phyloP scores from a whole-genome alignment of 2,113 vertebrate species.

The Lycaon pictus region DNA sequence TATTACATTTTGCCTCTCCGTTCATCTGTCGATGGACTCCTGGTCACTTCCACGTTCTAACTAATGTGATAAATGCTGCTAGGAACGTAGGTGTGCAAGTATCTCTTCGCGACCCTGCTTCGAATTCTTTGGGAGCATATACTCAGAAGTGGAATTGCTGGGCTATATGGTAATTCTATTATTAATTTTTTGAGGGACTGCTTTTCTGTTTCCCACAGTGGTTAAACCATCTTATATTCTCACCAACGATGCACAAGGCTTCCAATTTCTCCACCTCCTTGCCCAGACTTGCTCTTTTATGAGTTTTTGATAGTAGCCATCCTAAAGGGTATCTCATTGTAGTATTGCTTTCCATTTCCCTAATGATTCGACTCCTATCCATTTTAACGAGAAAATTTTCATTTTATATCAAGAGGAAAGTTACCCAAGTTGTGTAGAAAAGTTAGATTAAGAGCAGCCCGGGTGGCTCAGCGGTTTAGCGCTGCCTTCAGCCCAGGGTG shows the following conservation, averaged over 20 bases:
- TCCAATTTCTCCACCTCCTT: neutral
- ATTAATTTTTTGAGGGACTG: too few species aligned
- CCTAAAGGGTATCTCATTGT: neutral
- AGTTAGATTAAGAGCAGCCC: neutral
- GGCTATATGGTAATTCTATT: neutral
- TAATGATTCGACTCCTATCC: neutral
- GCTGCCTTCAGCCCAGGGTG: too few species aligned
- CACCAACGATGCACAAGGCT: neutral
- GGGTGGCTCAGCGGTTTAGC: too few species aligned
- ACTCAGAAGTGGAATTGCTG: neutral
- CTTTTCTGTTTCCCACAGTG: neutral
- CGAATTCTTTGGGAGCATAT: neutral
- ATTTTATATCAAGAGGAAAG: slow-evolving; percentile 13
- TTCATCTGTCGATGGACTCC: neutral
- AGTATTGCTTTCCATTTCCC: neutral
- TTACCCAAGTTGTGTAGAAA: neutral
- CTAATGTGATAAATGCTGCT: neutral
- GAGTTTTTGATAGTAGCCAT: neutral
- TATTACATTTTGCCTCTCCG: neutral
- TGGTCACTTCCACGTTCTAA: neutral
- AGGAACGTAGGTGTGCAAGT: neutral
- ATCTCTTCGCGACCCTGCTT: neutral
- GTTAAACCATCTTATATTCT: neutral
- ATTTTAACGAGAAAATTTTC: neutral
- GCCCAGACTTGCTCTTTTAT: neutral